Evolutionary conservation across 2,113 vertebrate genomes (phyloP), one percentile per base, ranked within the genome.

Genomic region (Tychaedon coryphoeus): DNA sequence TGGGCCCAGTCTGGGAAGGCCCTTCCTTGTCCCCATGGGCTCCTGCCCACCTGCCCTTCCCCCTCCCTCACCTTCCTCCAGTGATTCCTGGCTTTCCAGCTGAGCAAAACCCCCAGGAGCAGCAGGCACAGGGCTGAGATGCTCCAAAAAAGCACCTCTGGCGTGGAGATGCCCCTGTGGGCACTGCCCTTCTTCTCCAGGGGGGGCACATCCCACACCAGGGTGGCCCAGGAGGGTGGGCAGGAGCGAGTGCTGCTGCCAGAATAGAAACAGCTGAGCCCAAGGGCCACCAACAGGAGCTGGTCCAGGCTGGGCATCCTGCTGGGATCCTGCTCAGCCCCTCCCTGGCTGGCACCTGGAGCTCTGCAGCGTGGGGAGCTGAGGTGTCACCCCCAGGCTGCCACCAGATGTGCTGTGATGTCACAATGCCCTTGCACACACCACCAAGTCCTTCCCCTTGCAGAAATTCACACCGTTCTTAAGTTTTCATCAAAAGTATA

Each of bases 401-500:
- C 8, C 69, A 8, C 69, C 86, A 5, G 1, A 8, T 0, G 12
- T 1, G 61, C 77, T 4, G n/a, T 54, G 77, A 31, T 74, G 78
- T 90, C 87, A 82, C 87, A 75, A 0, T 25, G 60, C 22, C 51
- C 57, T 24, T 1, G 36, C 25, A 15, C 64, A 10, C 33, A 3
- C 12, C 5, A 1, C 38, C 3, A 0, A 5, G 51, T 0, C 28
- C 16, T 42, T 6, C 8, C 70, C 58, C 42, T 42, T 51, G 3
- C 3, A 1, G 0, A 1, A n/a, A 4, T n/a, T 4, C 36, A 43
- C 22, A 0, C 4, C 12, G 3, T 0, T 56, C 28, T 43, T 7
- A 26, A 23, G 3, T 47, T 33, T 19, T 36, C 2, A 0, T 50
- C n/a, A 48, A 16, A 85, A 65, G 14, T 13, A 1, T 4, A 0